Conservation (phyloP, 92 coral and sea anemone species). For the Pocillopora grandis region DNA sequence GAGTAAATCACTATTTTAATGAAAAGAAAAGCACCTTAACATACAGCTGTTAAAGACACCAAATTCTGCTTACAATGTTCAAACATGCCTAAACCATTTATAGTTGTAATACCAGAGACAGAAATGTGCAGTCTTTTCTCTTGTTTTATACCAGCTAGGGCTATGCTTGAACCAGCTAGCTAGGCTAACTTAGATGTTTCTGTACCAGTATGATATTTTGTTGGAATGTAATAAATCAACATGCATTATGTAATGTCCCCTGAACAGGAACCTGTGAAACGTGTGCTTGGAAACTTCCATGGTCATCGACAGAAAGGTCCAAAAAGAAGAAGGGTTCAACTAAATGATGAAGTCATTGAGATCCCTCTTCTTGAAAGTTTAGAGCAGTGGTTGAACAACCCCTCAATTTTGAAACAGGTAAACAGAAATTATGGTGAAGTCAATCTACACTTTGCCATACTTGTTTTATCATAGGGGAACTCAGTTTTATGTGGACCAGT, state of each 20-base stretch:
- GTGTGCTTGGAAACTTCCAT: conserved; percentile 56
- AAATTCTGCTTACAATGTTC: too few species aligned
- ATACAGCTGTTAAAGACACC: neutral
- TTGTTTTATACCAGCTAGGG: too few species aligned
- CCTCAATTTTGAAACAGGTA: conserved; percentile 36
- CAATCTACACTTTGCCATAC: neutral
- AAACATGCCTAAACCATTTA: too few species aligned
- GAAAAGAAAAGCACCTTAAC: neutral
- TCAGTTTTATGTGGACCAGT: too few species aligned
- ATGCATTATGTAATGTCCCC: neutral
- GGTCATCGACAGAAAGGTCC: conserved; percentile 58
- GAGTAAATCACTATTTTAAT: neutral
- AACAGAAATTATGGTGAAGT: neutral
- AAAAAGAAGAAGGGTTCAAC: conserved; percentile 53
- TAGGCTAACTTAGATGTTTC: too few species aligned
- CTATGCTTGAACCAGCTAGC: too few species aligned
- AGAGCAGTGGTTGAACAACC: conserved; percentile 37
- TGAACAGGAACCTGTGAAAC: conserved; percentile 56
- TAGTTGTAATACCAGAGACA: too few species aligned
- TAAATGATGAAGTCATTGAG: conserved; percentile 41
- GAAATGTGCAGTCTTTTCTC: too few species aligned
- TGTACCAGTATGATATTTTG: too few species aligned
- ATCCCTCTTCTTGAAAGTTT: conserved; percentile 45
- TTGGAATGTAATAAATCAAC: too few species aligned
- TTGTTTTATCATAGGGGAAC: too few species aligned